A percentile compares a stretch with the other conserved stretches of the same genome.
phyloP scores from a whole-genome alignment of 2,888 invertebrate genomes.

The Ectobius pallidus region DNA sequence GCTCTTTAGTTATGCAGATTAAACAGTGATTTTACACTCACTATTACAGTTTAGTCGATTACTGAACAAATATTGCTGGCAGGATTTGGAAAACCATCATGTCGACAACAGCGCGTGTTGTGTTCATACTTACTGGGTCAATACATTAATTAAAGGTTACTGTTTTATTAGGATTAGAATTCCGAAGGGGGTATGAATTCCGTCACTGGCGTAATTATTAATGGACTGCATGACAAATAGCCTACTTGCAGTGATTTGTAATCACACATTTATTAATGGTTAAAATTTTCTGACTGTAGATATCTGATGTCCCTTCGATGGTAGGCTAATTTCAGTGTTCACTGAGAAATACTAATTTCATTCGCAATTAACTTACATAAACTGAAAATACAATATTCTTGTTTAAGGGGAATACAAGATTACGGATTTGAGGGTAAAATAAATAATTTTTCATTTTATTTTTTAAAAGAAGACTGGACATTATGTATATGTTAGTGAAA shows the following conservation, averaged over 20 bases:
- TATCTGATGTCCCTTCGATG: no score
- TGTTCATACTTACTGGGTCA: not conserved
- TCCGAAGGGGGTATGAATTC: not conserved
- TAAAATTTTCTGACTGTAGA: not conserved
- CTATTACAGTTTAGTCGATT: not conserved
- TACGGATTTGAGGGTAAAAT: no score
- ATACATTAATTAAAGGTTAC: not conserved
- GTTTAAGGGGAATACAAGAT: no score
- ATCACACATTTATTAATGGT: not conserved
- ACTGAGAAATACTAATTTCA: no score
- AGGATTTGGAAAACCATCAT: conserved; percentile 6
- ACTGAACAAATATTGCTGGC: not conserved
- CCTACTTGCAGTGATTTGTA: not conserved
- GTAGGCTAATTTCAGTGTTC: no score
- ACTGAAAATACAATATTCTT: no score
- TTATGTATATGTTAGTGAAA: no score
- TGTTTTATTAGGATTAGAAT: not conserved
- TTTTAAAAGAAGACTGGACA: no score
- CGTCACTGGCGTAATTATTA: not conserved
- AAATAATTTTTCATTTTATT: no score
- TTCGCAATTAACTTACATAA: no score
- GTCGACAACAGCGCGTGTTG: not conserved
- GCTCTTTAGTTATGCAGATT: not conserved
- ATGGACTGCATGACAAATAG: not conserved
- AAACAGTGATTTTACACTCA: not conserved